Conservation (phyloP, 2,888 invertebrate species). For the Drosophila paramelanica region DNA sequence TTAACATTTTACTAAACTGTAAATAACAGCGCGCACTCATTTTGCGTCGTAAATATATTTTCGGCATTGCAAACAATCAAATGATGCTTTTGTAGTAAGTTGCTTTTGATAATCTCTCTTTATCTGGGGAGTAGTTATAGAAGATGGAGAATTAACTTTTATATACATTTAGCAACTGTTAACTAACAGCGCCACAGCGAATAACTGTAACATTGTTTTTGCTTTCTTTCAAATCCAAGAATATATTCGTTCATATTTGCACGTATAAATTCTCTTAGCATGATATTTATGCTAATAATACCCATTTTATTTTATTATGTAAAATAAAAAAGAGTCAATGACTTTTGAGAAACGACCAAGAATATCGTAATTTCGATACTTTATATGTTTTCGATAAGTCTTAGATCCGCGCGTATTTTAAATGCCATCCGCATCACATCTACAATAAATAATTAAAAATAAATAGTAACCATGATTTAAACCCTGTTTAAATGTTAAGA, state of each 20-base stretch:
- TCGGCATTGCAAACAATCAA: not conserved
- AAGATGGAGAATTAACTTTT: too few species aligned
- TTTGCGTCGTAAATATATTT: not conserved
- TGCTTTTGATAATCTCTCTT: too few species aligned
- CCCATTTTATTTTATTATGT: too few species aligned
- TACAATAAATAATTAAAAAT: constrained; percentile 6
- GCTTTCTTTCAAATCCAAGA: not conserved
- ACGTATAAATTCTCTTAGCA: not conserved
- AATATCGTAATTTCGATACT: constrained; percentile 1
- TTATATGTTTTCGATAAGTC: not conserved
- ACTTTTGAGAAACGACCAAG: not conserved
- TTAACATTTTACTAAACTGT: constrained; percentile 24
- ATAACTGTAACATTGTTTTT: not conserved
- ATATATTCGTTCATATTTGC: not conserved
- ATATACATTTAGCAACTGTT: not conserved
- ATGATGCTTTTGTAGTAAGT: not conserved
- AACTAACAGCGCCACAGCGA: not conserved
- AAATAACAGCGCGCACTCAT: constrained; percentile 29
- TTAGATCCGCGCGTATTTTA: not conserved
- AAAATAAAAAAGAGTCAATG: too few species aligned
- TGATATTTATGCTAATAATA: too few species aligned
- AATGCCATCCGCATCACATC: not conserved
- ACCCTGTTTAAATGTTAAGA: too few species aligned
- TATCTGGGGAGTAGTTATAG: too few species aligned
- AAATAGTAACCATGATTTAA: not conserved